Evolutionary conservation across 1,140 invertebrate genomes (phyloP).

Genomic region (Globodera ellingtonae): DNA sequence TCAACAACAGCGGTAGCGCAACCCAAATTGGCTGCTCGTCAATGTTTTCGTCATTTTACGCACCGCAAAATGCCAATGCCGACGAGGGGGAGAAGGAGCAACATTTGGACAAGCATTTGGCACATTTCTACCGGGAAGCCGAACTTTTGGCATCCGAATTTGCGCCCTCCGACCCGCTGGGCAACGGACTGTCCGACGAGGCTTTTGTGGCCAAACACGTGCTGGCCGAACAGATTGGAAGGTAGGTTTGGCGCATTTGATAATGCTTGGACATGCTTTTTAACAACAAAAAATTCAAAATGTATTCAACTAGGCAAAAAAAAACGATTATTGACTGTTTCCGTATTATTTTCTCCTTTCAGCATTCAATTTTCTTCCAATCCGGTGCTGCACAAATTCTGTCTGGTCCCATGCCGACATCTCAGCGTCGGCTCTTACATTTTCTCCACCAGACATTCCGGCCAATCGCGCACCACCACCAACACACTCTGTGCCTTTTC

Average conservation of each 20-base stretch:
- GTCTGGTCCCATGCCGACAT: constrained; percentile 31
- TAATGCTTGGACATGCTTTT: too few relatives aligned
- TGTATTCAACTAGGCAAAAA: background rate
- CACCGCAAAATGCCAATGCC: background rate
- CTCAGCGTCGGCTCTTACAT: constrained; percentile 33
- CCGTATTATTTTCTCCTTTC: background rate
- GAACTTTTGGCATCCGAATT: constrained; percentile 26
- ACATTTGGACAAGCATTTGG: background rate
- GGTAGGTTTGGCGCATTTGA: constrained; percentile 29
- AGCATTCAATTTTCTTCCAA: constrained; percentile 45
- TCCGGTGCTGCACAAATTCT: constrained; percentile 42
- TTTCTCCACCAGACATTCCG: constrained; percentile 14
- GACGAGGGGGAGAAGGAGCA: background rate
- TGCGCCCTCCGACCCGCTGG: constrained; percentile 8
- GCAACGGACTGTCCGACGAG: constrained; percentile 30
- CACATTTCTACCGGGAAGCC: constrained; percentile 28
- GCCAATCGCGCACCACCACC: background rate
- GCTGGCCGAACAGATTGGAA: constrained; percentile 44
- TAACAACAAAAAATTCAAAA: too few relatives aligned
- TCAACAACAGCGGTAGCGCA: background rate
- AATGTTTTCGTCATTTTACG: constrained; percentile 24
- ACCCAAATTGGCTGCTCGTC: constrained; percentile 20
- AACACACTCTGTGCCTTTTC: constrained; percentile 33
- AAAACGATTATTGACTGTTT: background rate
- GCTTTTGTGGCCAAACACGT: constrained; percentile 41